A percentile compares a stretch with the other conserved stretches of the same genome.
phyloP scores from a whole-genome alignment of 2,113 vertebrate species.

The Eurypyga helias region DNA sequence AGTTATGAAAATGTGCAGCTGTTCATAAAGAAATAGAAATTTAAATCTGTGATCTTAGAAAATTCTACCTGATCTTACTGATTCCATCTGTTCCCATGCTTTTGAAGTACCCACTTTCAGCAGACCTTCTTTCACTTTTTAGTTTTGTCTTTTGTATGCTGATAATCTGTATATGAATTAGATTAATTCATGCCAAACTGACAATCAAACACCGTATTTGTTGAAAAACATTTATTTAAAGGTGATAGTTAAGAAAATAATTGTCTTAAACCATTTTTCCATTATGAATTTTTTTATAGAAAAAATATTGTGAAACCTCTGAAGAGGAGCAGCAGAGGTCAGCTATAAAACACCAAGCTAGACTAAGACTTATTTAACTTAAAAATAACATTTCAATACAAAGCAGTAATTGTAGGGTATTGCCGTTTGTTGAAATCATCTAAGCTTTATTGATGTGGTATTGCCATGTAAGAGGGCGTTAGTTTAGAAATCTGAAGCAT shows the following conservation, averaged over 20 bases:
- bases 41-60: slow-evolving; percentile 17
- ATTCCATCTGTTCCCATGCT: background rate
- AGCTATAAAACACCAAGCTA: background rate
- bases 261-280: background rate
- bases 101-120: background rate
- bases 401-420: background rate
- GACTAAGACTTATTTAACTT: background rate
- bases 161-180: background rate
- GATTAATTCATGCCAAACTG: background rate
- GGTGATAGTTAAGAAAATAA: background rate
- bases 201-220: background rate
- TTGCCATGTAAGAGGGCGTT: background rate
- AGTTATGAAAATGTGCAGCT: slow-evolving; percentile 52
- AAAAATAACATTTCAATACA: background rate
- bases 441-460: background rate
- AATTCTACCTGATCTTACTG: slow-evolving; percentile 1
- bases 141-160: background rate
- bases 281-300: background rate
- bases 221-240: background rate
- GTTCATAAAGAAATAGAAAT: slow-evolving; percentile 9
- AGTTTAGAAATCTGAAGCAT: background rate
- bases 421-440: background rate
- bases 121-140: background rate
- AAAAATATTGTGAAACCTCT: background rate
- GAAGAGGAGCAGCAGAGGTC: background rate